Evolutionary conservation across 2,113 vertebrate genomes (phyloP).

Genomic region (Notechis scutatus): DNA sequence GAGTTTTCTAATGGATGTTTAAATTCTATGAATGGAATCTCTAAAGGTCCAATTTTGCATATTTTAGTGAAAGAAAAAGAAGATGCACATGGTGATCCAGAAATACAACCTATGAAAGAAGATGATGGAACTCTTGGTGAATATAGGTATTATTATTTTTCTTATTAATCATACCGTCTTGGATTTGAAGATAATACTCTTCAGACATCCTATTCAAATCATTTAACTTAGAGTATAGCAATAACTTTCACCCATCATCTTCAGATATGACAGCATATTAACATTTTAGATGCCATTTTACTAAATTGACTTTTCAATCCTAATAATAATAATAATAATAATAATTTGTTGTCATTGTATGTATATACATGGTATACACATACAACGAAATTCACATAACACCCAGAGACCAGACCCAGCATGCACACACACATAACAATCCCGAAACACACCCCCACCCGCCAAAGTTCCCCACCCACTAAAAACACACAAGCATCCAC

Average conservation of each 20-base stretch:
- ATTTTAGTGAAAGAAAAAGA: conserved; percentile 96
- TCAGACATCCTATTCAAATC: not conserved
- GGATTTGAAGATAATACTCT: not conserved
- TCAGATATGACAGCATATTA: not conserved
- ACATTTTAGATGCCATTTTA: not conserved
- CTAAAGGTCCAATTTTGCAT: conserved; percentile 15
- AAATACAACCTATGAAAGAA: conserved; percentile 98
- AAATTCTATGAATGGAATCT: not conserved
- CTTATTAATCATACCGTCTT: conserved; percentile 21
- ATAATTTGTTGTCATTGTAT: no score
- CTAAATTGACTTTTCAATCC: not conserved
- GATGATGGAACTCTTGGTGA: conserved; percentile 98
- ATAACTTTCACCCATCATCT: not conserved
- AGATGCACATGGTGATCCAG: conserved; percentile 95
- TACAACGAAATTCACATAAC: no score
- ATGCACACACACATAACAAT: no score
- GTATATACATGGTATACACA: no score
- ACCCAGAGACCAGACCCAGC: no score
- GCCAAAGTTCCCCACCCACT: no score
- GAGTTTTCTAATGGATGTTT: not conserved
- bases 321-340: no score
- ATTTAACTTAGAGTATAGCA: not conserved
- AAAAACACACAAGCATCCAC: no score
- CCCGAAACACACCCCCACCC: no score
- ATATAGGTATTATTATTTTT: conserved; percentile 82